These are phyloP conservation scores for Graphium colonna DNA, from an alignment of 2,888 invertebrate species.

Conservation along the genomic window DNA sequence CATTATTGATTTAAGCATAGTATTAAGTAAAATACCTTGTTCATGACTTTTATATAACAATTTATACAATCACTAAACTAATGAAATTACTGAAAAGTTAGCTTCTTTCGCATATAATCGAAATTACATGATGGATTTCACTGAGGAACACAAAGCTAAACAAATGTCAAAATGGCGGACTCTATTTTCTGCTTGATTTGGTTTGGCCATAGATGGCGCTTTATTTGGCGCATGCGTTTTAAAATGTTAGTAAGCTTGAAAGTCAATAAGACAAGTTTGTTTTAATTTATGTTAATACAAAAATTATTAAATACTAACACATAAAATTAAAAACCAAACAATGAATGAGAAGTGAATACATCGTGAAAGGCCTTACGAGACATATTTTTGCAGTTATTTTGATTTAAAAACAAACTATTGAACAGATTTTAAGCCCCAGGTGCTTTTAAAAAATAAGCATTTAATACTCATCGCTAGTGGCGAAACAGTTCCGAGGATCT, in stretches of 20 bases:
- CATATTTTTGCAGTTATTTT: too few species aligned
- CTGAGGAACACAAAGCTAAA: constrained; percentile 74
- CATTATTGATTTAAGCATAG: constrained; percentile 70
- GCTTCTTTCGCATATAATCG: constrained; percentile 40
- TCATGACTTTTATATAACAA: constrained; percentile 35
- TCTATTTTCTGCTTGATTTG: constrained; percentile 42
- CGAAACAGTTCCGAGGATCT: too few species aligned
- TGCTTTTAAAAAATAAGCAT: too few species aligned
- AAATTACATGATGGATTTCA: constrained; percentile 60
- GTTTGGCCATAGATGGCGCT: constrained; percentile 62
- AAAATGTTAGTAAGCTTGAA: constrained; percentile 36
- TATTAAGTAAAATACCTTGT: constrained; percentile 45
- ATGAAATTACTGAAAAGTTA: constrained; percentile 40
- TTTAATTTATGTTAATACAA: too few species aligned
- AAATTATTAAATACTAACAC: too few species aligned
- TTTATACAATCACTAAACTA: constrained; percentile 35
- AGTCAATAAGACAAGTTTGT: constrained; percentile 42
- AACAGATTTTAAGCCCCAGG: too few species aligned
- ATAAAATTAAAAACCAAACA: too few species aligned
- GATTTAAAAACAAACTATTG: too few species aligned
- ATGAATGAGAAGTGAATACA: too few species aligned
- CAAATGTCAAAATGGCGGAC: constrained; percentile 80
- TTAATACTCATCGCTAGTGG: too few species aligned
- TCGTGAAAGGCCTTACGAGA: too few species aligned
- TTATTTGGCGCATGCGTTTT: constrained; percentile 63